Evolutionary conservation across 2,797 vertebrate genomes (phyloP).

Genomic region (Cyclopterus lumpus): DNA sequence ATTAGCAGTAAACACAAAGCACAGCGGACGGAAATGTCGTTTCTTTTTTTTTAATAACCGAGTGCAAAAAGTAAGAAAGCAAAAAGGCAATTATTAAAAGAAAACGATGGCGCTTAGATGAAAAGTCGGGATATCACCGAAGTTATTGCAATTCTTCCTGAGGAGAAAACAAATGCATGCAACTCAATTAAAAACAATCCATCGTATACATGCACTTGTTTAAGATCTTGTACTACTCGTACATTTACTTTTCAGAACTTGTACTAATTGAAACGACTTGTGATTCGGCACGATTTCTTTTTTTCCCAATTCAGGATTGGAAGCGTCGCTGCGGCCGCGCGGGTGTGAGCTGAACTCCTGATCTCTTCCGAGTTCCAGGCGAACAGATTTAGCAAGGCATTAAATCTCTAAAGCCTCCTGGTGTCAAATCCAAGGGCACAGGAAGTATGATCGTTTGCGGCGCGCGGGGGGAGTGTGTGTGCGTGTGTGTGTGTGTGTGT

Average conservation of each 20-base stretch:
- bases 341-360: conserved; percentile 43
- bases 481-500: conserved; percentile 4
- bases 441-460: conserved; percentile 30
- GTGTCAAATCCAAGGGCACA: conserved; percentile 72
- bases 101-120: too few species aligned
- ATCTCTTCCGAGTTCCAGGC: conserved; percentile 55
- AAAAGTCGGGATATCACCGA: too few species aligned
- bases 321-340: conserved; percentile 1
- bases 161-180: too few species aligned
- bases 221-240: background rate
- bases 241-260: background rate
- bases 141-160: too few species aligned
- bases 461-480: too few species aligned
- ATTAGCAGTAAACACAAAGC: too few species aligned
- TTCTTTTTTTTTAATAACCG: too few species aligned
- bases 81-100: too few species aligned
- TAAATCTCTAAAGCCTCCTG: conserved; percentile 59
- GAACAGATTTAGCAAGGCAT: conserved; percentile 70
- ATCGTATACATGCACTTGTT: background rate
- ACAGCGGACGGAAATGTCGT: too few species aligned
- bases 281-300: background rate
- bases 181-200: too few species aligned
- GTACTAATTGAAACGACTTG: background rate
- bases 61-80: too few species aligned
- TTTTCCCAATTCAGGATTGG: background rate